Evolutionary conservation across 2,888 invertebrate species (phyloP), one percentile per base, ranked within the genome.

Genomic region (Myathropa florea): DNA sequence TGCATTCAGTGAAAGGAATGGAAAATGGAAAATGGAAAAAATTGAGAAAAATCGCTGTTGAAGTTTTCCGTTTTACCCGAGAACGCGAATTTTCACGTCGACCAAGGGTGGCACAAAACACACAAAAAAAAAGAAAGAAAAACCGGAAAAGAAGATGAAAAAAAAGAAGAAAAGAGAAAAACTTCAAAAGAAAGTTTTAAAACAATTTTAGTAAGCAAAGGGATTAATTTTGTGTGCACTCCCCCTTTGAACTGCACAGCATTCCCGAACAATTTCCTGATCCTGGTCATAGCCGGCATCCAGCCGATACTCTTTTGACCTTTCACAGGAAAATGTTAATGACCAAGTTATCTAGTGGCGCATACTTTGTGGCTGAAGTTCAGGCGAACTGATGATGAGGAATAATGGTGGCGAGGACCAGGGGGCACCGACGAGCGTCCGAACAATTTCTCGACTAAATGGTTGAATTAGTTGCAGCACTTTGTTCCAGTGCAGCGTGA

Each of bases 141-240:
- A 46, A 3, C 4, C 3, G 18, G 1, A 6, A 24, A 36, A 46
- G 7, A 23, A 30, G 30, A 55, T 2, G 9, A 18, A 46, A 14
- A 28, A 39, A 14, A 67, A 30, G 24, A 18, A 1, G 46, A 7
- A 55, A 55, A 36, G 61, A n/a, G 63, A 75, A 30, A 68, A 60
- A 83, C 73, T 83, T 78, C 36, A 53, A 73, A 85, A 81, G 72
- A 79, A 85, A 81, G 68, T 85, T 81, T 77, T 68, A 60, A 24
- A 81, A 70, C 77, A 81, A 78, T 85, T 85, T 81, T 72, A 81
- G 81, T 78, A 73, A 85, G 68, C 77, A 85, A 78, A 73, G 64
- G 81, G 68, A 81, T 81, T 85, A 81, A 70, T 85, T 77, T 72
- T 53, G 77, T 72, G 71, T 80, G 76, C 84, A 23, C 57, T 57